Evolutionary conservation across 2,888 invertebrate genomes (phyloP).

Genomic region (Agapostemon virescens): DNA sequence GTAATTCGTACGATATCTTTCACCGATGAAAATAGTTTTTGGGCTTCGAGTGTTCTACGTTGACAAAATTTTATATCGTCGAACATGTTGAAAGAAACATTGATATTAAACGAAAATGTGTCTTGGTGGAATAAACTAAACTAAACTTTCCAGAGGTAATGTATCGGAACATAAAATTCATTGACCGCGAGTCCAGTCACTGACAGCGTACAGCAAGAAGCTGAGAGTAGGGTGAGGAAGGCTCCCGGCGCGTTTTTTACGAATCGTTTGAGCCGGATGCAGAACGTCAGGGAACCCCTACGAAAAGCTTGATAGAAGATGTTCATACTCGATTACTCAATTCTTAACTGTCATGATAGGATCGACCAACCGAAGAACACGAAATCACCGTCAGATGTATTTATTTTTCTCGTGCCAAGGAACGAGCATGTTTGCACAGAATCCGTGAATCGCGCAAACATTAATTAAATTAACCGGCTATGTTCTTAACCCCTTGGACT

Average conservation of each 20-base stretch:
- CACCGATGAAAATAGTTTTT: background rate
- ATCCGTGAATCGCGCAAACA: background rate
- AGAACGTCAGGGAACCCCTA: slow-evolving; percentile 17
- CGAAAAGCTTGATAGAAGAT: slow-evolving; percentile 11
- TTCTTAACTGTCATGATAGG: background rate
- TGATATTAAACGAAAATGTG: background rate
- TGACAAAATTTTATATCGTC: background rate
- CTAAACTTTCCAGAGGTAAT: background rate
- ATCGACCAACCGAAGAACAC: background rate
- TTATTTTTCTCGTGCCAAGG: background rate
- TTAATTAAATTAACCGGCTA: too few species aligned
- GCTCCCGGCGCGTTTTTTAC: slow-evolving; percentile 30
- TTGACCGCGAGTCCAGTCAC: slow-evolving; percentile 9
- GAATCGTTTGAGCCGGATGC: slow-evolving; percentile 34
- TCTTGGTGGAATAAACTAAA: background rate
- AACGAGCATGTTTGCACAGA: background rate
- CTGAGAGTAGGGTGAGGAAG: background rate
- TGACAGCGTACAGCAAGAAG: slow-evolving; percentile 29
- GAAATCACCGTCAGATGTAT: background rate
- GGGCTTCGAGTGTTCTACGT: background rate
- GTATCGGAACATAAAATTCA: slow-evolving; percentile 21
- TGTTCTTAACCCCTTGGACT: too few species aligned
- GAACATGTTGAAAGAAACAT: background rate
- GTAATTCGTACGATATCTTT: background rate
- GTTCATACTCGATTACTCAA: background rate